These are phyloP conservation scores for Xanthorhoe spadicearia DNA, from an alignment of 2,888 invertebrate species.

Conservation along the genomic window DNA sequence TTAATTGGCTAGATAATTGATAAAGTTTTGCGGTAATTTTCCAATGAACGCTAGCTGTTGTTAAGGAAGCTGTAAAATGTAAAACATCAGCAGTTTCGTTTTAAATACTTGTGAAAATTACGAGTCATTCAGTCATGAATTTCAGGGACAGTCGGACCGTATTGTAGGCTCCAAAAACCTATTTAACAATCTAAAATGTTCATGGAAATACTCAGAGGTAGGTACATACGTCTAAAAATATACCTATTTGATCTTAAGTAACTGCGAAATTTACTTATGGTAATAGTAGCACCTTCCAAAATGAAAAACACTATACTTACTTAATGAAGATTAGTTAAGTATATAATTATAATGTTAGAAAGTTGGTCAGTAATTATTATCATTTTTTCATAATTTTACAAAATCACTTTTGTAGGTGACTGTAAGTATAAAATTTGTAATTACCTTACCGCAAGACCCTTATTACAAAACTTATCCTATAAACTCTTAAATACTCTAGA, in stretches of 20 bases:
- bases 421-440: background rate
- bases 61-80: slow-evolving; percentile 11
- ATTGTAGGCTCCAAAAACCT: too few species aligned
- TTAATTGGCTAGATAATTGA: background rate
- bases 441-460: slow-evolving; percentile 13
- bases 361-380: too few species aligned
- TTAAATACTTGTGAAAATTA: slow-evolving; percentile 44
- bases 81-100: slow-evolving; percentile 25
- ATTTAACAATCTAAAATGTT: too few species aligned
- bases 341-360: too few species aligned
- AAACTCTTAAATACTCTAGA: background rate
- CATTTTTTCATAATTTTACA: too few species aligned
- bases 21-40: background rate
- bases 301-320: too few species aligned
- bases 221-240: too few species aligned
- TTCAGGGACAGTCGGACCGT: slow-evolving; percentile 36
- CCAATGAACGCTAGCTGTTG: background rate
- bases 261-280: too few species aligned
- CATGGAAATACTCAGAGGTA: too few species aligned
- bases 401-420: background rate
- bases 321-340: too few species aligned
- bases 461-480: slow-evolving; percentile 2
- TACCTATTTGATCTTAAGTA: too few species aligned
- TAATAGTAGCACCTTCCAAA: too few species aligned
- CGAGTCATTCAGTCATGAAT: slow-evolving; percentile 47